These are phyloP conservation scores for Heliconius hortense DNA, from an alignment of 2,888 invertebrate genomes.

Conservation along the genomic window DNA sequence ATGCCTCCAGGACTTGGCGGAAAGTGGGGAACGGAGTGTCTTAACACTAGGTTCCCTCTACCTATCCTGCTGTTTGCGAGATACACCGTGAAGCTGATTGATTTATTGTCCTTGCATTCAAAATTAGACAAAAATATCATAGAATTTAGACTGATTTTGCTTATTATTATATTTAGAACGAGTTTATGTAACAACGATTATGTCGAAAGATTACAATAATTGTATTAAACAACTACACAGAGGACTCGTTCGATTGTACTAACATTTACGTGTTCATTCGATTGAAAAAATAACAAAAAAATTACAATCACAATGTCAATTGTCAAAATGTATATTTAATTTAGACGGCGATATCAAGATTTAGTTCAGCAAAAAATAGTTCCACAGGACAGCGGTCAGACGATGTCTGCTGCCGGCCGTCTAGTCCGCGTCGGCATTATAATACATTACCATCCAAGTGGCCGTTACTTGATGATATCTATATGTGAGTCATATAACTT, in stretches of 20 bases:
- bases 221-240: neutral
- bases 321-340: constrained; percentile 16
- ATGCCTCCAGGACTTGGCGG: too few relatives aligned
- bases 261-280: neutral
- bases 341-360: constrained; percentile 12
- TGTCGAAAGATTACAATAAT: neutral
- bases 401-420: neutral
- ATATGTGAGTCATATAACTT: neutral
- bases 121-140: too few relatives aligned
- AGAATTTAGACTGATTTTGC: too few relatives aligned
- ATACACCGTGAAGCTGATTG: too few relatives aligned
- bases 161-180: too few relatives aligned
- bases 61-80: too few relatives aligned
- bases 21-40: too few relatives aligned
- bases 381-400: neutral
- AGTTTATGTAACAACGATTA: too few relatives aligned
- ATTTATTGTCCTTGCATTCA: too few relatives aligned
- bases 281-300: neutral
- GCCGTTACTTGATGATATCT: neutral
- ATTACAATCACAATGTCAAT: neutral
- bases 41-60: too few relatives aligned
- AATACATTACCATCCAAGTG: too few relatives aligned
- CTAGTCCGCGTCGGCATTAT: neutral
- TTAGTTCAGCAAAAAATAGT: constrained; percentile 6
- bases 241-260: neutral